Evolutionary conservation across 2,888 invertebrate species (phyloP).

Genomic region (Salpingus planirostris): DNA sequence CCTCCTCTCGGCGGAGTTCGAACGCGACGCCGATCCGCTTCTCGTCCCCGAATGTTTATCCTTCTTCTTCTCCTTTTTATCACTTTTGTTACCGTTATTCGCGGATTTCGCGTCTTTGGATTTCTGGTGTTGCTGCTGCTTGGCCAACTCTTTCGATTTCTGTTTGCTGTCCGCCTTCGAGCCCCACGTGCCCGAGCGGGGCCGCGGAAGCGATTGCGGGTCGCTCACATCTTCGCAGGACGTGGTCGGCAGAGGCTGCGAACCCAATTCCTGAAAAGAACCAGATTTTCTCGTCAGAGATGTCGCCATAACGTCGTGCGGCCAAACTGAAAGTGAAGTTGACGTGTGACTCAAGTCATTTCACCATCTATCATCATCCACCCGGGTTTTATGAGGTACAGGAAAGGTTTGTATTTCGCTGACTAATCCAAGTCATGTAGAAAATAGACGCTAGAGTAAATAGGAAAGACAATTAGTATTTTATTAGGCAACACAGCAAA

Average conservation of each 20-base stretch:
- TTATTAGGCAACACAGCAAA: too few species aligned
- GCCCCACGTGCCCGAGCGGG: constrained; percentile 57
- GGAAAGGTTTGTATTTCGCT: too few species aligned
- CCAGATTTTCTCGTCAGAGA: too few species aligned
- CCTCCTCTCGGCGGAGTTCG: constrained; percentile 37
- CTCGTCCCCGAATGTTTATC: constrained; percentile 35
- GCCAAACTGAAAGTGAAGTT: too few species aligned
- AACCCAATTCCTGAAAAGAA: constrained; percentile 49
- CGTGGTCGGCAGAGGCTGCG: constrained; percentile 52
- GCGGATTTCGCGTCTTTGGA: constrained; percentile 18
- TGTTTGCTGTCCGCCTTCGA: constrained; percentile 35
- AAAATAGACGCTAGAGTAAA: too few species aligned
- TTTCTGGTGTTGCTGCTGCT: too few species aligned
- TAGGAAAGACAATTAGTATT: too few species aligned
- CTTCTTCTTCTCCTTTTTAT: constrained; percentile 26
- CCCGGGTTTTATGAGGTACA: too few species aligned
- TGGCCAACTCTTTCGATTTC: constrained; percentile 21
- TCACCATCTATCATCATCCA: too few species aligned
- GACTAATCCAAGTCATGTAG: too few species aligned
- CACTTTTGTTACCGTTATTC: constrained; percentile 14
- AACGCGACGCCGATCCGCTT: constrained; percentile 40
- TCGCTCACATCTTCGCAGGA: constrained; percentile 42
- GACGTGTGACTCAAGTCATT: too few species aligned
- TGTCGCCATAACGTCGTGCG: too few species aligned
- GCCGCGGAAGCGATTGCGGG: constrained; percentile 42